Evolutionary conservation across 2,797 vertebrate genomes (phyloP).

Genomic region (Fistularia commersonii): DNA sequence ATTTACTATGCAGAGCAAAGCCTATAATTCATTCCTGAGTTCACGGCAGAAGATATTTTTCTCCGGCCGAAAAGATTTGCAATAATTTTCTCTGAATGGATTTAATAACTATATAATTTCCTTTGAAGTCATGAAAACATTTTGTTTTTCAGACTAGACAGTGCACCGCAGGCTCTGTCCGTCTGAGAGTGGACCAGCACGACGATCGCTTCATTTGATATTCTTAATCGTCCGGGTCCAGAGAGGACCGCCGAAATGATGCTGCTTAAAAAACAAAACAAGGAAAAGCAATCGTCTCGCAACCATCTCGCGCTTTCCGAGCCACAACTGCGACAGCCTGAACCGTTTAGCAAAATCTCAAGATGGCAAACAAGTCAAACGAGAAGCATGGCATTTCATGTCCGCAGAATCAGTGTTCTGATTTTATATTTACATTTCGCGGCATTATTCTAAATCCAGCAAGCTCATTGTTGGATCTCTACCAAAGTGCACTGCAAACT

Average conservation of each 20-base stretch:
- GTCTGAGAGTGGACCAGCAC: not conserved
- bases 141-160: not conserved
- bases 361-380: conserved; percentile 30
- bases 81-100: not conserved
- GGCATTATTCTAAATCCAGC: no score
- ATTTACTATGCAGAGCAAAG: no score
- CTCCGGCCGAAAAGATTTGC: not conserved
- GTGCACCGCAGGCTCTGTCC: not conserved
- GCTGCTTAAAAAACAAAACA: no score
- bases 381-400: conserved; percentile 14
- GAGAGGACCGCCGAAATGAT: no score
- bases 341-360: conserved; percentile 36
- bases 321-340: conserved; percentile 24
- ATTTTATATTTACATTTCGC: no score
- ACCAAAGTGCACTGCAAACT: no score
- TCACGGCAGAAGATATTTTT: not conserved
- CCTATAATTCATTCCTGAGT: not conserved
- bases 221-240: no score
- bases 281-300: conserved; percentile 25
- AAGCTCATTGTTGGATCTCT: no score
- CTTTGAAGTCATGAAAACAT: not conserved
- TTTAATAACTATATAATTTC: not conserved
- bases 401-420: conserved; percentile 12
- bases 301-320: conserved; percentile 32
- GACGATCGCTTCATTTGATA: no score